Evolutionary conservation across 2,113 vertebrate genomes (phyloP).

Genomic region (Pseudorectes ferrugineus): DNA sequence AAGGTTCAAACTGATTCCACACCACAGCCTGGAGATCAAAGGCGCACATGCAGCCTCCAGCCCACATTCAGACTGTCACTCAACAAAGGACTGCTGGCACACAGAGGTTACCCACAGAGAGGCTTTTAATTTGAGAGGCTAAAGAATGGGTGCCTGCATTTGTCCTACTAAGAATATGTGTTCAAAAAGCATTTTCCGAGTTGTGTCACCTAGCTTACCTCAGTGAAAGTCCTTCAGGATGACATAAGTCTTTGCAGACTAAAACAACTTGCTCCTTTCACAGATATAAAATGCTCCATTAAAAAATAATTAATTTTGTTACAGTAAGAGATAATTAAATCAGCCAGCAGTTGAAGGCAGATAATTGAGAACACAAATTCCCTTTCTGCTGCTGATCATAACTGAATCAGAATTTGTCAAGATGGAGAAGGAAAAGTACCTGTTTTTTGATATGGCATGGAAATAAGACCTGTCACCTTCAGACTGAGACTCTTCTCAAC

Average conservation of each 20-base stretch:
- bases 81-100: neutral
- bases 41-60: rapidly evolving
- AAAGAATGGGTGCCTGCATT: neutral
- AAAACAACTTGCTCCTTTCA: neutral
- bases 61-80: neutral
- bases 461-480: neutral
- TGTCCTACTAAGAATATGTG: neutral
- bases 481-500: neutral
- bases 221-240: neutral
- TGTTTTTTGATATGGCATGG: neutral
- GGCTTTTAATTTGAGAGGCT: neutral
- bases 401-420: neutral
- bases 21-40: neutral
- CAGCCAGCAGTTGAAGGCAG: neutral
- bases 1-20: neutral
- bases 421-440: neutral
- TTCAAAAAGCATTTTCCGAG: neutral
- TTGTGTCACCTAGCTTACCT: neutral
- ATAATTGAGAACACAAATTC: neutral
- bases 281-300: neutral
- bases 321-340: constrained; percentile 20
- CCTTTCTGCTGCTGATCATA: neutral
- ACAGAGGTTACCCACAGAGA: neutral
- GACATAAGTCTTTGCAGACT: neutral
- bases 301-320: neutral